A percentile compares a stretch with the other conserved stretches of the same genome.
phyloP scores from a whole-genome alignment of 92 coral and sea anemone species.

The Zoanthus gigantus region DNA sequence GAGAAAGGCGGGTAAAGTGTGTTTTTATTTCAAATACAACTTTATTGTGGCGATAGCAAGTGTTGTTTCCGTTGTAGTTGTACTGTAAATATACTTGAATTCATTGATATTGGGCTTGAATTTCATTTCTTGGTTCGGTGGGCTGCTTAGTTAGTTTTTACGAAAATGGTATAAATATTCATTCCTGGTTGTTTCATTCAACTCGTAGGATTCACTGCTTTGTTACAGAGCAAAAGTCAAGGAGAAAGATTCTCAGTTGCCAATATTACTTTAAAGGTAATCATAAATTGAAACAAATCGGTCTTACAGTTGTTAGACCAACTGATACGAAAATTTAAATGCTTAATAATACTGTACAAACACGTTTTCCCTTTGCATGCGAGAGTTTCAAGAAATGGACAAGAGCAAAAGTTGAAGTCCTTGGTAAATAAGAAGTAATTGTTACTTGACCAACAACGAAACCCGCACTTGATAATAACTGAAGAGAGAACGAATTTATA shows the following conservation, averaged over 20 bases:
- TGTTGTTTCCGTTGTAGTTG: too few relatives aligned
- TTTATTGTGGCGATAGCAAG: too few relatives aligned
- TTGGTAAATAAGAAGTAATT: not conserved
- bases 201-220: not conserved
- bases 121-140: too few relatives aligned
- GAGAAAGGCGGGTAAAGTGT: too few relatives aligned
- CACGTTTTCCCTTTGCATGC: too few relatives aligned
- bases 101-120: too few relatives aligned
- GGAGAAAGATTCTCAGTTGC: not conserved
- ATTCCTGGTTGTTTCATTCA: not conserved
- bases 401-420: not conserved
- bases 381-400: not conserved
- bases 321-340: not conserved
- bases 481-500: not conserved
- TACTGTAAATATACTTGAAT: too few relatives aligned
- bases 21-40: too few relatives aligned
- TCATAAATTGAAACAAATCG: not conserved
- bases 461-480: not conserved
- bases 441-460: not conserved
- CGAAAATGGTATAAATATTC: too few relatives aligned
- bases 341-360: not conserved
- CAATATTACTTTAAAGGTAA: not conserved
- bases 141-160: too few relatives aligned
- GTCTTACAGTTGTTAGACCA: not conserved
- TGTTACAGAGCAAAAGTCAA: not conserved